Evolutionary conservation across 2,113 vertebrate species (phyloP), one percentile per base, ranked within the genome.

Genomic region (Muntiacus reevesi): DNA sequence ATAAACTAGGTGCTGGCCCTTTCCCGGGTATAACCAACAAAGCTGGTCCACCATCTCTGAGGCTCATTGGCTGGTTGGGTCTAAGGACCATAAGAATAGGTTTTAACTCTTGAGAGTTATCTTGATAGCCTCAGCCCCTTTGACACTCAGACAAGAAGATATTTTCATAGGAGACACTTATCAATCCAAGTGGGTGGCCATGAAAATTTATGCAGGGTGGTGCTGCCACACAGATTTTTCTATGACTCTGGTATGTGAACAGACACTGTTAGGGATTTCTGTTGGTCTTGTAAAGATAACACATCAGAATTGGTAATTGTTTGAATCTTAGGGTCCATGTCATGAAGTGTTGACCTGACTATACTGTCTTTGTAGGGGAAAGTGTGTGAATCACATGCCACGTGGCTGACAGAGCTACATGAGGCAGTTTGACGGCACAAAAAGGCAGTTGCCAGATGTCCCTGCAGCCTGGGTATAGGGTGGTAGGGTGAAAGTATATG

Each of bases 341-440:
- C 15, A n/a, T 59, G 40, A 91, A 59, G 28, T 9, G 54, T 45
- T 76, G n/a, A 36, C 14, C 16, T 30, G 87, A 9, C 8, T 84
- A 30, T 8, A 23, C 10, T 43, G 52, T 40, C 59, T 60, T 85
- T 47, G 12, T 30, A 74, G 67, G 36, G 64, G 40, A 40, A 92
- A 40, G 27, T 28, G 43, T 27, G 52, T 33, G 47, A 36, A 43
- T 43, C 4, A 19, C 16, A 15, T 13, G 52, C 36, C 62, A 30
- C 0, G 0, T 33, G n/a, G 64, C 13, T 43, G 64, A 36, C 13
- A n/a, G 36, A 60, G 15, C 3, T 4, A 15, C 6, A 1, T 11
- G 15, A 11, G 52, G 9, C 2, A n/a, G 47, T 1, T 59, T 40
- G 67, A 28, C 1, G 6, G 19, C 11, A 25, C 25, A 7, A 7